Evolutionary conservation across 2,113 vertebrate species (phyloP).

Genomic region (Elaphurus davidianus): DNA sequence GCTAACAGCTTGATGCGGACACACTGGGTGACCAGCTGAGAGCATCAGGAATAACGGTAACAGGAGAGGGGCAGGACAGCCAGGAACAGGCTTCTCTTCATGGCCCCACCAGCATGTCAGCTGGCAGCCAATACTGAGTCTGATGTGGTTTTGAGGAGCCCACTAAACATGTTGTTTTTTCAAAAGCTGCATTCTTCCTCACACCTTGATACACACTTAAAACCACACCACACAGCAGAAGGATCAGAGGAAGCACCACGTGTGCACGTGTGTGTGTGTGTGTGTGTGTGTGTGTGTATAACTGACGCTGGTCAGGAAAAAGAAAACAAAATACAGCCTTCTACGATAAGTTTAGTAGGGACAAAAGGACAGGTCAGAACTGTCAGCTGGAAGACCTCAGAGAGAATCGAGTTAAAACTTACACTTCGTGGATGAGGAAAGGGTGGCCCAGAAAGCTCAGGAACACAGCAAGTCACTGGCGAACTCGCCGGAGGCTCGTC

Average conservation of each 20-base stretch:
- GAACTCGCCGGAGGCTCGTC: background rate
- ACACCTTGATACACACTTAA: background rate
- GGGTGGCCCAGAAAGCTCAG: background rate
- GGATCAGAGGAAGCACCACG: background rate
- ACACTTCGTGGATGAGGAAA: background rate
- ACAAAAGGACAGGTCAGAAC: background rate
- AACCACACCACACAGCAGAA: background rate
- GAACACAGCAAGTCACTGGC: background rate
- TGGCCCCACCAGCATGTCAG: background rate
- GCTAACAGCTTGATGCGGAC: background rate
- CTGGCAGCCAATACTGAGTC: background rate
- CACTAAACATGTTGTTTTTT: background rate
- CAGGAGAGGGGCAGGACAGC: background rate
- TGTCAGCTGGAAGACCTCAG: background rate
- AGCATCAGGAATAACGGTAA: too few relatives aligned
- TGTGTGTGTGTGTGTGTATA: background rate
- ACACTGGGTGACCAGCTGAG: background rate
- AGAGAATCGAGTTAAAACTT: background rate
- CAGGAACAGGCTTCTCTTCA: background rate
- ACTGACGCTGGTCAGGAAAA: background rate
- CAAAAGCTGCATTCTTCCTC: background rate
- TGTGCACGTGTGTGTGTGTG: rapidly evolving
- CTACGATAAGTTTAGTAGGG: background rate
- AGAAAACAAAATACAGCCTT: background rate
- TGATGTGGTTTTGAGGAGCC: slow-evolving; percentile 37